Conservation (phyloP, 1,140 invertebrate genomes). For the Pollicipes pollicipes region DNA sequence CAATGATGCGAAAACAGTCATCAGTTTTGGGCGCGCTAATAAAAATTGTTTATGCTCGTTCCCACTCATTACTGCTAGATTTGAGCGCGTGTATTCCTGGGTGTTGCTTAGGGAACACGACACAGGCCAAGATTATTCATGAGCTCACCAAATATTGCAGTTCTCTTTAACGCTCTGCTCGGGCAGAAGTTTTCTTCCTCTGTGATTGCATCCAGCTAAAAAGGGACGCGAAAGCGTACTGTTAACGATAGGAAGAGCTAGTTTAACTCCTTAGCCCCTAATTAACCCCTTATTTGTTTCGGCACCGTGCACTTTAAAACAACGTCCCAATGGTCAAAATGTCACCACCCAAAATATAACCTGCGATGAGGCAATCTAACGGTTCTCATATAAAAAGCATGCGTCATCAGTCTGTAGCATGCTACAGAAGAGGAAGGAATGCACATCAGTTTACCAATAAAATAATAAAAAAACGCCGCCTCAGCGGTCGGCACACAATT, state of each 20-base stretch:
- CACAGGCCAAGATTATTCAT: too few relatives aligned
- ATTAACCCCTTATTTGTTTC: neutral
- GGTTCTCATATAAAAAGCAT: neutral
- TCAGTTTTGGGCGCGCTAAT: too few relatives aligned
- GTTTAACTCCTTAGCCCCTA: neutral
- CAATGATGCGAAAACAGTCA: too few relatives aligned
- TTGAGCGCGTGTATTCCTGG: neutral
- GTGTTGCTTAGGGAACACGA: too few relatives aligned
- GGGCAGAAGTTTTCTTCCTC: neutral
- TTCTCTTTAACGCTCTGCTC: constrained; percentile 1
- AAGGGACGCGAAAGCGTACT: neutral
- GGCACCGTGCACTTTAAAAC: neutral
- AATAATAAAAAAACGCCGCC: neutral
- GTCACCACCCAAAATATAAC: neutral
- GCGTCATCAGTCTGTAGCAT: neutral
- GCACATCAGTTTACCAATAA: too few relatives aligned
- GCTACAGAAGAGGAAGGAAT: too few relatives aligned
- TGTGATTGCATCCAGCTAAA: neutral
- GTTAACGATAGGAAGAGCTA: neutral
- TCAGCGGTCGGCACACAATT: too few relatives aligned
- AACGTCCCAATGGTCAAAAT: neutral
- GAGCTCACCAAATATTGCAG: constrained; percentile 9
- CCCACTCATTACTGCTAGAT: neutral
- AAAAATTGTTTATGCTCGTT: too few relatives aligned
- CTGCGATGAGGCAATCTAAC: too few relatives aligned